Evolutionary conservation across 2,888 invertebrate species (phyloP), one percentile per base, ranked within the genome.

Genomic region (Cataglyphis cursor): DNA sequence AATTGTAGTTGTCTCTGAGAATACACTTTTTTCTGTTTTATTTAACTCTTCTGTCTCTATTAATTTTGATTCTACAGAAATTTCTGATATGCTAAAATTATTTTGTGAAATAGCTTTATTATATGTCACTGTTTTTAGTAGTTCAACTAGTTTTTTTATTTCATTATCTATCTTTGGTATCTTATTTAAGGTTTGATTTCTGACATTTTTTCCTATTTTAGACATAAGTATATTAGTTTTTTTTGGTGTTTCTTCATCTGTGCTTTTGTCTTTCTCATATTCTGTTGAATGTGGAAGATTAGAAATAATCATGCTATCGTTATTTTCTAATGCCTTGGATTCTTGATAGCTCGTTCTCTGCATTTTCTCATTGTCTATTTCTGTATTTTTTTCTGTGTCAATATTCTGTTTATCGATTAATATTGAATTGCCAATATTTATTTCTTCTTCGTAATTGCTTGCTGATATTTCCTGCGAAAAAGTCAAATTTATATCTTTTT

Each of bases 91-190:
- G 12, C 3, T n/a, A 18, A 18, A 28, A 48, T 61, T 80, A 51
- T 51, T 68, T 38, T 76, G 48, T 9, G 18, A 54, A 59, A 54
- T 64, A 41, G 31, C 78, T 76, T 81, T 76, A 3, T 81, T 51
- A 28, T 81, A 61, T 21, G 3, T 72, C 48, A 44, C 62, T 57
- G 51, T 51, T 62, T 44, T 15, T 10, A 31, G 21, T n/a, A 21
- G 15, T n/a, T 54, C 54, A 54, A 15, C 64, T 62, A 62, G 2
- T 48, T 64, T 6, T 10, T 31, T 64, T 35, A 38, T n/a, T 76
- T 54, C 15, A 12, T 51, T 15, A 51, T 24, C 3, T n/a, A 9
- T 54, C 15, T 76, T 54, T 0, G 15, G 51, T 10, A 64, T 64
- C 12, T 21, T 35, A 2, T 35, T 8, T 0, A 44, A 54, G 24